Percentiles rank a stretch among this genome's conserved stretches.
Evolutionary conservation across 2,113 vertebrate genomes (phyloP).

Genomic region (Hippocampus abdominalis): DNA sequence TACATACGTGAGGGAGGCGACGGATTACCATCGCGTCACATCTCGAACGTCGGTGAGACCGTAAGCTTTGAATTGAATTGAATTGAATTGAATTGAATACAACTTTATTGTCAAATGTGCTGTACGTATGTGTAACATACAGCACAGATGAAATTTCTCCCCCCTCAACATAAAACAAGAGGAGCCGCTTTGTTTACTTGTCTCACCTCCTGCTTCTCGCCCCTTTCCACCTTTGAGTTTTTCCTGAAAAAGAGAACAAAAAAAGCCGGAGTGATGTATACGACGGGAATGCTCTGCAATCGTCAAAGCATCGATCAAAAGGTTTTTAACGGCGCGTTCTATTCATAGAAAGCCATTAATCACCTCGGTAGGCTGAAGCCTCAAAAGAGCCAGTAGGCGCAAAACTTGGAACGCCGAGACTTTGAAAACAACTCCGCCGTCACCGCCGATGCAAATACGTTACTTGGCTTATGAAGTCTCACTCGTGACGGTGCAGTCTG

Average conservation of each 20-base stretch:
- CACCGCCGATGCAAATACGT: constrained; percentile 3
- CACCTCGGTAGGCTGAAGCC: constrained; percentile 38
- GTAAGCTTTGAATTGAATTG: too few relatives aligned
- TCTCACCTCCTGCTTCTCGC: constrained; percentile 13
- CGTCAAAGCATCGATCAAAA: constrained; percentile 60
- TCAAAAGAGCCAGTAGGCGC: constrained; percentile 36
- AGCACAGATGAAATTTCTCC: too few relatives aligned
- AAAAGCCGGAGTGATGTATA: constrained; percentile 43
- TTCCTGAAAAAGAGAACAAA: constrained; percentile 33
- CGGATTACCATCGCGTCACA: neutral
- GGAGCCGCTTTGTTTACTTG: neutral
- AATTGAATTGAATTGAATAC: too few relatives aligned
- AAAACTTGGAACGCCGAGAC: constrained; percentile 16
- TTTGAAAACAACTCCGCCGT: constrained; percentile 10
- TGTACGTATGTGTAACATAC: too few relatives aligned
- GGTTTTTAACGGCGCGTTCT: constrained; percentile 50
- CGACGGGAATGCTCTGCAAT: constrained; percentile 39
- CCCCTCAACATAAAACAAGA: too few relatives aligned
- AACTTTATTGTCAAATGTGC: too few relatives aligned
- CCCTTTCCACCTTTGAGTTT: constrained; percentile 21
- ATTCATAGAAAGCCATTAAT: constrained; percentile 65
- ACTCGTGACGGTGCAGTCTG: neutral
- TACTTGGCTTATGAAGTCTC: neutral
- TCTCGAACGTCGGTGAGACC: neutral
- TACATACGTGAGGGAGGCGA: neutral